These are phyloP conservation scores for Philypnodon macrostomus DNA, from an alignment of 2,797 vertebrate genomes.

Conservation along the genomic window DNA sequence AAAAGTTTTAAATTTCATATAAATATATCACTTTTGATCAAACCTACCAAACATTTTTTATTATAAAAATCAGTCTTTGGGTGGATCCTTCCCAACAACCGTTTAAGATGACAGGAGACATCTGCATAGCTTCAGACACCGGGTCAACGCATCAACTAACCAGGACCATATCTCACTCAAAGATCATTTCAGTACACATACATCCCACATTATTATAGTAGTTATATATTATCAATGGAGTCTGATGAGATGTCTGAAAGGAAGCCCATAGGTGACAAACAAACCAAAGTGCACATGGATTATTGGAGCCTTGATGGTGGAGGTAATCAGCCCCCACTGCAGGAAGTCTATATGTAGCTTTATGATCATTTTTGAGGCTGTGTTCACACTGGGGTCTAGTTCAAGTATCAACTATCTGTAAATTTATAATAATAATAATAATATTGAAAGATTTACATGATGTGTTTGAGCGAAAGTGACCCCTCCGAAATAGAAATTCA, in stretches of 20 bases:
- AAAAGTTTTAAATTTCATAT: constrained; percentile 71
- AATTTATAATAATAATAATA: no score
- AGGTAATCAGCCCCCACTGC: constrained; percentile 51
- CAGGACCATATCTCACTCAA: constrained; percentile 24
- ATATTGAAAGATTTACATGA: no score
- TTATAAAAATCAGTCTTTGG: constrained; percentile 80
- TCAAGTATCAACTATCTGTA: not conserved
- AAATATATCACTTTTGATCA: constrained; percentile 76
- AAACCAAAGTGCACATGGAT: constrained; percentile 60
- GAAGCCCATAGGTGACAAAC: constrained; percentile 60
- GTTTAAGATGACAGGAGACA: constrained; percentile 68
- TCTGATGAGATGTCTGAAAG: constrained; percentile 35
- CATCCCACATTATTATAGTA: constrained; percentile 14
- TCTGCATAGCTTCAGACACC: constrained; percentile 79
- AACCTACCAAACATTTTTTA: constrained; percentile 56
- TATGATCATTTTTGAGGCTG: not conserved
- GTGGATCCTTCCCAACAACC: constrained; percentile 74
- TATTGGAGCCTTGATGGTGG: constrained; percentile 60
- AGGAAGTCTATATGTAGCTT: not conserved
- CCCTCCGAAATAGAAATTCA: no score
- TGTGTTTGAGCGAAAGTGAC: no score
- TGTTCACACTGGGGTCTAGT: no score
- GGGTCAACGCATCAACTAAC: not conserved
- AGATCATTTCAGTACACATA: constrained; percentile 33
- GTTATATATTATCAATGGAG: constrained; percentile 21